Conservation (phyloP, 2,113 vertebrate species). For the Clarias gariepinus region DNA sequence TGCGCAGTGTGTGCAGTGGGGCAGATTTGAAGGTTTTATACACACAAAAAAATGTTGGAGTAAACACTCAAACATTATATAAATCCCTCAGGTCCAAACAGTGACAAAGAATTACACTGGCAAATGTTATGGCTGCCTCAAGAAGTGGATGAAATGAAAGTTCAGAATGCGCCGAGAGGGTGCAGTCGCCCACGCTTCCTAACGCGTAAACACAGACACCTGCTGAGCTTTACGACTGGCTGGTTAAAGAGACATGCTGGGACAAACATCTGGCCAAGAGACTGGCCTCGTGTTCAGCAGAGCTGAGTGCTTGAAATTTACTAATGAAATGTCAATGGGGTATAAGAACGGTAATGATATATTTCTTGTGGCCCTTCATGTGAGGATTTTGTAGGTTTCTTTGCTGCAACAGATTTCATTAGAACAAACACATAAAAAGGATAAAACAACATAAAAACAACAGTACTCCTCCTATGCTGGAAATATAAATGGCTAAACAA, state of each 20-base stretch:
- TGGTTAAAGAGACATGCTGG: slow-evolving; percentile 30
- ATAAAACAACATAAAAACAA: not conserved
- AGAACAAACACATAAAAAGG: too few species aligned
- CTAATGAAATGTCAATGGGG: slow-evolving; percentile 28
- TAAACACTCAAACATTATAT: slow-evolving; percentile 33
- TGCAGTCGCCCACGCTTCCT: not conserved
- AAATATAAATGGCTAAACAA: not conserved
- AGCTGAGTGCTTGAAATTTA: slow-evolving; percentile 1
- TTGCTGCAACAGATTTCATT: too few species aligned
- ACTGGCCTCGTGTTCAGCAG: slow-evolving; percentile 1
- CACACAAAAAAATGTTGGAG: slow-evolving; percentile 24
- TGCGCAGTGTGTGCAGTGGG: slow-evolving; percentile 1
- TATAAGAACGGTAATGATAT: slow-evolving; percentile 21
- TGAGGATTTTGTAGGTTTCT: not conserved
- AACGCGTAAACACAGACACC: slow-evolving; percentile 39
- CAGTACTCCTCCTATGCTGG: not conserved
- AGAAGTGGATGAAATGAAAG: slow-evolving; percentile 4
- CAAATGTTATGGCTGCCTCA: slow-evolving; percentile 5
- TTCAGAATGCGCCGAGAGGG: not conserved
- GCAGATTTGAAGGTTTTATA: slow-evolving; percentile 30
- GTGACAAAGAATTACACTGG: slow-evolving; percentile 2
- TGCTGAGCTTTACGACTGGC: slow-evolving; percentile 34
- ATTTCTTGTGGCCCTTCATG: not conserved
- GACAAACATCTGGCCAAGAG: slow-evolving; percentile 36
- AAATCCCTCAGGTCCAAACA: slow-evolving; percentile 16